A percentile compares a stretch with the other conserved stretches of the same genome.
Conservation (phyloP, 2,888 invertebrate genomes). For the Theretra japonica region DNA sequence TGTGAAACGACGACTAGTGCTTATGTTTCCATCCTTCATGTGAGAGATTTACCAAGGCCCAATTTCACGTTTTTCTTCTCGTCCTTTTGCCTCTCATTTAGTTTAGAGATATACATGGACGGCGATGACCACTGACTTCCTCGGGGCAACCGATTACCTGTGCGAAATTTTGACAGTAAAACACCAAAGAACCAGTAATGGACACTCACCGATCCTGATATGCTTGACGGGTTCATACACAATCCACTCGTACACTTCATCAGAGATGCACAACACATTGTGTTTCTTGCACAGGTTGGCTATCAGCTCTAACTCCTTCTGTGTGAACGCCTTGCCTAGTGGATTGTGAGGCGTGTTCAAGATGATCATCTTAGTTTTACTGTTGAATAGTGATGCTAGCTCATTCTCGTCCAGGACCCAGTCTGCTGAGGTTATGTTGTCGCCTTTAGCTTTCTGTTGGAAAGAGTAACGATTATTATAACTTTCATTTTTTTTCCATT, state of each 20-base stretch:
- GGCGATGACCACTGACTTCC: no score
- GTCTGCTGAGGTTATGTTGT: conserved; percentile 89
- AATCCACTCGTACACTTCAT: conserved; percentile 99
- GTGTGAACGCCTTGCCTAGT: conserved; percentile 93
- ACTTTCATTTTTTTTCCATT: neutral
- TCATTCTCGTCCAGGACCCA: conserved; percentile 95
- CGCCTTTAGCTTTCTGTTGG: conserved; percentile 70
- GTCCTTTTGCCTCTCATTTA: no score
- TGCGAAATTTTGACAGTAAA: neutral
- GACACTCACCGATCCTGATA: conserved; percentile 92
- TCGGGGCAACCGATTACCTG: no score
- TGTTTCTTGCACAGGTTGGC: conserved; percentile 96
- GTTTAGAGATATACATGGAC: no score
- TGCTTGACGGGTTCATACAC: conserved; percentile 93
- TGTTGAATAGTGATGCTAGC: conserved; percentile 91
- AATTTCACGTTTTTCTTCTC: no score
- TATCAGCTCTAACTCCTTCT: conserved; percentile 89
- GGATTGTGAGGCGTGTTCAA: conserved; percentile 99
- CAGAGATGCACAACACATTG: conserved; percentile 95
- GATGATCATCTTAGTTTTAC: conserved; percentile 96
- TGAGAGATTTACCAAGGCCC: no score
- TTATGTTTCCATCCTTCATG: no score
- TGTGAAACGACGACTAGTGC: no score
- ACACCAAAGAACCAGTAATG: neutral
- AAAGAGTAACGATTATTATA: neutral